These are phyloP conservation scores for Hydrozoanthus gracilis DNA, from an alignment of 92 coral and sea anemone species.

Conservation along the genomic window DNA sequence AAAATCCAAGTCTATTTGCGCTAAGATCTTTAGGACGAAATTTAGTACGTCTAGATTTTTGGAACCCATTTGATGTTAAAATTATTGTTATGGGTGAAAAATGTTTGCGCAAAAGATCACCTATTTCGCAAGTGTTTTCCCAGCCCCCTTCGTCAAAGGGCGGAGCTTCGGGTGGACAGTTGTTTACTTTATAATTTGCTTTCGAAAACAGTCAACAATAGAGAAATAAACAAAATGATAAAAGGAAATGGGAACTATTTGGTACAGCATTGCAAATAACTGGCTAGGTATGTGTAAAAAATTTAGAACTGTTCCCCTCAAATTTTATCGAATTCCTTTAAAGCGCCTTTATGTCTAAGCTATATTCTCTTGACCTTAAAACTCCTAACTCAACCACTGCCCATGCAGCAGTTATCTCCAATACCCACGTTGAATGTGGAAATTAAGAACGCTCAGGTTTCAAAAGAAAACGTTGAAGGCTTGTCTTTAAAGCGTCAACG, in stretches of 20 bases:
- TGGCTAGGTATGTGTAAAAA: neutral
- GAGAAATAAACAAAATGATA: conserved; percentile 33
- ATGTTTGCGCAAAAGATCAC: conserved; percentile 10
- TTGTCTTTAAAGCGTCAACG: conserved; percentile 39
- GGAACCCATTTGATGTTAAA: too few relatives aligned
- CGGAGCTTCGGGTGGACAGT: conserved; percentile 9
- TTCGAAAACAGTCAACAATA: conserved; percentile 22
- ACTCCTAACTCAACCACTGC: neutral
- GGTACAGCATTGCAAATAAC: neutral
- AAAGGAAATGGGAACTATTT: conserved; percentile 23
- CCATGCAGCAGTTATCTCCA: conserved; percentile 13
- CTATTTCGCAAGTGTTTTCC: neutral
- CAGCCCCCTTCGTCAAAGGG: neutral
- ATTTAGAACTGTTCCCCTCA: neutral
- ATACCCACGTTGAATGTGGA: conserved; percentile 39
- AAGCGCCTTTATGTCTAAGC: conserved; percentile 23
- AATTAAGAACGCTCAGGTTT: conserved; percentile 37
- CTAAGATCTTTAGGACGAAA: neutral
- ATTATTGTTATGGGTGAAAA: neutral
- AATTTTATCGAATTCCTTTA: neutral
- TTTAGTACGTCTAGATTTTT: too few relatives aligned
- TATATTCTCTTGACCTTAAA: conserved; percentile 34
- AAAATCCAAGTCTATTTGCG: neutral
- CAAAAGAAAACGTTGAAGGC: conserved; percentile 24
- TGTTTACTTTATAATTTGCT: conserved; percentile 34